phyloP scores from a whole-genome alignment of 2,888 invertebrate genomes.

The Synanthedon andrenaeformis region DNA sequence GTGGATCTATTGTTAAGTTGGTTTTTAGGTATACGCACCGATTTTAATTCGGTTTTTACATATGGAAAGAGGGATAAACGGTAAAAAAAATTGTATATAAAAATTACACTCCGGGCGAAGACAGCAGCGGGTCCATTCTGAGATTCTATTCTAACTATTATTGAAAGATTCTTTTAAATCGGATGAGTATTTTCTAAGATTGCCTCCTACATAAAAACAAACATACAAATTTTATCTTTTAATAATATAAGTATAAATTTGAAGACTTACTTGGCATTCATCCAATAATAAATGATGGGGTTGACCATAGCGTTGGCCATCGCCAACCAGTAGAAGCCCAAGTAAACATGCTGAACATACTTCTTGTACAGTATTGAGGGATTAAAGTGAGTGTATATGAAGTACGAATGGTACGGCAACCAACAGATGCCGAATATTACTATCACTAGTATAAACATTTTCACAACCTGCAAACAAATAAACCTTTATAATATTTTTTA shows the following conservation, averaged over 20 bases:
- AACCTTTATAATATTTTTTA: background rate
- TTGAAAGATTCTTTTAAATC: no score
- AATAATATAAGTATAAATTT: background rate
- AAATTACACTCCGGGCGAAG: no score
- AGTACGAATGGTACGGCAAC: constrained; percentile 90
- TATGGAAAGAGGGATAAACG: no score
- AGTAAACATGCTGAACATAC: constrained; percentile 86
- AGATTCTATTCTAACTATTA: no score
- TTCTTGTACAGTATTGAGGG: constrained; percentile 73
- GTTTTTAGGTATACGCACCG: no score
- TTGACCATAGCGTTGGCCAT: constrained; percentile 96
- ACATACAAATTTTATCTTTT: no score
- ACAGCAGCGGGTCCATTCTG: no score
- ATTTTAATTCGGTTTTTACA: no score
- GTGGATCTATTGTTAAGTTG: no score
- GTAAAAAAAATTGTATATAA: no score
- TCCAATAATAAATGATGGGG: constrained; percentile 93
- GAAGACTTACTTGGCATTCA: constrained; percentile 82
- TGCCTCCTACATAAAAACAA: no score
- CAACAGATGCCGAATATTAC: constrained; percentile 89
- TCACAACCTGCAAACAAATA: constrained; percentile 77
- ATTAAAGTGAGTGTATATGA: constrained; percentile 84
- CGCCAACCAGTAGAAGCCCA: constrained; percentile 90
- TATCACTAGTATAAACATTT: constrained; percentile 90
- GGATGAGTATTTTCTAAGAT: no score